Base-by-base conservation (phyloP, 2,113 vertebrate species). In the Dascyllus trimaculatus region DNA sequence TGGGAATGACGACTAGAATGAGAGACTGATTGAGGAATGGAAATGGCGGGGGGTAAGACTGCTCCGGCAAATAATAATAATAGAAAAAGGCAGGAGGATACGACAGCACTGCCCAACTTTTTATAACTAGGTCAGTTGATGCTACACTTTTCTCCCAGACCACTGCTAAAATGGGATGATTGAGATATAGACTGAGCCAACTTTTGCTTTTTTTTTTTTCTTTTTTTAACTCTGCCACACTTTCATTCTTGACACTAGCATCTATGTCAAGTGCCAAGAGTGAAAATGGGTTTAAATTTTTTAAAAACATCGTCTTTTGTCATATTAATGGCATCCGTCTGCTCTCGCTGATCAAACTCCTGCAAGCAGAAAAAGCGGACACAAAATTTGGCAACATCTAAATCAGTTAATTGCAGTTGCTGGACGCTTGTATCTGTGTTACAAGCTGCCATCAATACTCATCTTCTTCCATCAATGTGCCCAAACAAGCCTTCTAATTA, bases 401-500 rank as follows among this genome's bases (percentile, higher is more conserved):
- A 71, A 46, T 13, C 24, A 46, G 6, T 19, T 61, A 25, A 63
- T 9, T 67, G 52, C 24, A 25, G 26, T 26, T 56, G n/a, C 15
- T 10, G 32, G 43, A 14, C 22, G n/a, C 1, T 59, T 68, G 11
- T 38, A 21, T 71, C 48, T 49, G 35, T 71, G 54, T 38, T 29
- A 46, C 5, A 26, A 48, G 18, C 64, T 75, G 71, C 54, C 54
- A 45, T 51, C 56, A 40, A 19, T 59, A 26, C 46, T 62, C 38
- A 29, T 32, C 56, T 26, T 68, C 24, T 63, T 54, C 46, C 14
- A 45, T 70, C 67, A 73, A 64, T 9, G 65, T 46, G 57, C 18
- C 60, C 68, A 76, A 49, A 76, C 77, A 75, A 79, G 62, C 52
- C 43, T 52, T 53, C 62, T 83, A 81, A 84, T 90, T 83, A 75